Percentiles rank a stretch among this genome's conserved stretches.
These are phyloP conservation scores for Conops quadrifasciatus DNA, from an alignment of 2,888 invertebrate genomes.

Conservation along the genomic window DNA sequence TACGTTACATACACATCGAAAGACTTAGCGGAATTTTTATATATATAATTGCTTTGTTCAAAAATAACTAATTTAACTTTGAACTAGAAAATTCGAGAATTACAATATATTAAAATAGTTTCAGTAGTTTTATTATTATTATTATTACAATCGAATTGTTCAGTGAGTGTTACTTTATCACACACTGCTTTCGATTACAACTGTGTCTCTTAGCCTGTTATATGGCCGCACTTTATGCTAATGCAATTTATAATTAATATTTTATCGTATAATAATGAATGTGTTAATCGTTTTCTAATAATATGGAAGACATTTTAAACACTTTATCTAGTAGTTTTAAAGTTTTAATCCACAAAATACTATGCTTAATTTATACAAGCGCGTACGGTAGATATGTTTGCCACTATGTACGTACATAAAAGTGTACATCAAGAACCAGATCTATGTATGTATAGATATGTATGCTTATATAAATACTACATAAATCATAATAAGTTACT, in stretches of 20 bases:
- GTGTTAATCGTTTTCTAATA: constrained; percentile 47
- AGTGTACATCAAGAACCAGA: too few relatives aligned
- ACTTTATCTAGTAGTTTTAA: constrained; percentile 43
- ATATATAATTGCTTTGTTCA: not conserved
- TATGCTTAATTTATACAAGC: not conserved
- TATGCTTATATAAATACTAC: too few relatives aligned
- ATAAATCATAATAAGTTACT: too few relatives aligned
- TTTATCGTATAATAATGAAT: constrained; percentile 34
- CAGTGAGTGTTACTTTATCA: constrained; percentile 8
- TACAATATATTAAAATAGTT: constrained; percentile 10
- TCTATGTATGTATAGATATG: too few relatives aligned
- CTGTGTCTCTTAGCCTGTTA: too few relatives aligned
- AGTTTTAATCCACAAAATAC: constrained; percentile 32
- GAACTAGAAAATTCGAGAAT: constrained; percentile 5
- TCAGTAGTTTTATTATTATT: not conserved
- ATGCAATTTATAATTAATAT: constrained; percentile 31
- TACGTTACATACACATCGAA: constrained; percentile 20
- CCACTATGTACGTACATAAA: too few relatives aligned
- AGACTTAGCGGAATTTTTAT: constrained; percentile 5
- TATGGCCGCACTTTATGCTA: constrained; percentile 13
- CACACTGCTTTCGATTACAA: too few relatives aligned
- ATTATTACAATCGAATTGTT: not conserved
- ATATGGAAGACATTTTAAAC: constrained; percentile 61
- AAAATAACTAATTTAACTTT: constrained; percentile 1
- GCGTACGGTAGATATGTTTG: too few relatives aligned